Base-by-base conservation (phyloP, 2,113 vertebrate species). In the Glaucidium brasilianum region DNA sequence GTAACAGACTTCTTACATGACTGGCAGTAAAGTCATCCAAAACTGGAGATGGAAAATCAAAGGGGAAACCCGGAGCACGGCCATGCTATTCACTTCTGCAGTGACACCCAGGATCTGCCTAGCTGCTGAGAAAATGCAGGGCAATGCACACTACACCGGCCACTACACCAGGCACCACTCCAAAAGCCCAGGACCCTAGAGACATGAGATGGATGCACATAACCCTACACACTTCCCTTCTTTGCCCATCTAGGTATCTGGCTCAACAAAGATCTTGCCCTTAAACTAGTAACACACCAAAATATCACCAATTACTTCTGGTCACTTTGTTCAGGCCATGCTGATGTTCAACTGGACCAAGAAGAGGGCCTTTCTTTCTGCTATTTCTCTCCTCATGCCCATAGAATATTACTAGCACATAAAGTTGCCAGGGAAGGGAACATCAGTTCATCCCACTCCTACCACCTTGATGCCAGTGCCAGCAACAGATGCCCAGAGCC, bases 51-150 rank as follows among this genome's bases (percentile, higher is more conserved):
- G 64, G 81, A 32, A 85, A 49, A 73, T 27, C 52, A 29, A 10
- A 39, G 23, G 10, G 14, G n/a, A 41, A 64, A 15, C 20, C 39
- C 66, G 67, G 35, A 82, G 47, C 32, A 20, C 10, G 19, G 50
- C 20, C 2, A 2, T 0, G 2, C 20, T 5, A 3, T 9, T 85
- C 5, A 0, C 21, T 45, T 72, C 21, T 6, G 1, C 26, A 34
- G 37, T 0, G 49, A 22, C 29, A 13, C 18, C 12, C 37, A 30
- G 66, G 52, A 68, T 7, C 35, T 34, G 29, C 73, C 4, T 3
- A 25, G 39, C 0, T 53, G 49, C 75, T 71, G 81, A 25, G 49
- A 89, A 34, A 64, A 25, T 0, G 1, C 0, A n/a, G 37, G 56
- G 18, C 67, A 67, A 11, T 2, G 39, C 39, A 39, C 39, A 45